Conservation (phyloP, 2,797 vertebrate genomes). For the Acrocephalus scirpaceus region DNA sequence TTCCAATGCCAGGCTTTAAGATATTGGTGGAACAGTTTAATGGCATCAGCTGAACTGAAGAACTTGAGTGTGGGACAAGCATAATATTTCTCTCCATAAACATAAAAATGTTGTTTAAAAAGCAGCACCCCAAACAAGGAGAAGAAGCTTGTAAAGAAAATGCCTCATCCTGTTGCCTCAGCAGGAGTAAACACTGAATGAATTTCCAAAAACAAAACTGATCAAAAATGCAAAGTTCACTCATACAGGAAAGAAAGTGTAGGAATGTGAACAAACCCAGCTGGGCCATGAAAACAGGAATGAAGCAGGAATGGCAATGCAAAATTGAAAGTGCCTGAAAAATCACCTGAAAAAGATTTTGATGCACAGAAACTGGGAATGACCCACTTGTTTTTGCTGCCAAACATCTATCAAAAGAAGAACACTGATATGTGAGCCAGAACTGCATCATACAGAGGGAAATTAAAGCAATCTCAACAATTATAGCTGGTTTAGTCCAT, state of each 20-base stretch:
- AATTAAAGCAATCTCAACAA: not conserved
- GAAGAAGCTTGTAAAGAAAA: not conserved
- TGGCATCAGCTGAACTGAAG: not conserved
- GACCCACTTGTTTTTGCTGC: not conserved
- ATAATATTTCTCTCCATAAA: not conserved
- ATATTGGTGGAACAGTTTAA: not conserved
- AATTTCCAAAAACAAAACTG: not conserved
- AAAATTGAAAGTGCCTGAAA: not conserved
- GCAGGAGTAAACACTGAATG: not conserved
- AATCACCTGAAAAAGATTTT: not conserved
- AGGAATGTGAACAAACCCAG: not conserved
- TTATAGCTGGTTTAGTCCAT: not conserved
- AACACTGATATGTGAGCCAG: not conserved
- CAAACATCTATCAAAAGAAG: not conserved
- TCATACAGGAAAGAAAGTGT: not conserved
- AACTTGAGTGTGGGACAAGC: fast-evolving
- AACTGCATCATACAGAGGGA: not conserved
- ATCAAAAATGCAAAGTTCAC: not conserved
- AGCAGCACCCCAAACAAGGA: not conserved
- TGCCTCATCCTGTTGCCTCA: not conserved
- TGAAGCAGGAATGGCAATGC: not conserved
- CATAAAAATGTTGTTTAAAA: not conserved
- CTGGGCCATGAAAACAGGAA: not conserved
- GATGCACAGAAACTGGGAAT: not conserved
- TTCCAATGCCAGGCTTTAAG: not conserved